These are phyloP conservation scores for Sapajus apella DNA, from an alignment of 2,113 vertebrate genomes.

Conservation along the genomic window DNA sequence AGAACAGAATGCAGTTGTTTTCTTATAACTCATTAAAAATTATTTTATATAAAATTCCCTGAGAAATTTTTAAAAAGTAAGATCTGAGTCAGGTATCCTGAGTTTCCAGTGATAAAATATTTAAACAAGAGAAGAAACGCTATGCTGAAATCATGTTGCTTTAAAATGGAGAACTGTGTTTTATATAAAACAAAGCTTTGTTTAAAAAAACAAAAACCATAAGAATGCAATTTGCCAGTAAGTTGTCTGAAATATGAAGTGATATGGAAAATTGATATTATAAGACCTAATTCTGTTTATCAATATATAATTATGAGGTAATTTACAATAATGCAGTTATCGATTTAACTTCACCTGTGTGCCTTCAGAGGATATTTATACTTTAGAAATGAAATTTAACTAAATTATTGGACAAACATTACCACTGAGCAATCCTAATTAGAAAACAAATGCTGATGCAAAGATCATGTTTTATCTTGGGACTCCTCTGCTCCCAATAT, in stretches of 20 bases:
- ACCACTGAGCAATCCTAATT: constrained; percentile 20
- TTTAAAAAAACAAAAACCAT: not conserved
- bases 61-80: not conserved
- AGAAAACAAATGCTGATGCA: constrained; percentile 56
- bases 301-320: constrained; percentile 73
- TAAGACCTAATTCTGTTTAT: constrained; percentile 55
- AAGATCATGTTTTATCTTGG: constrained; percentile 49
- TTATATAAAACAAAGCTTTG: not conserved
- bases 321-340: constrained; percentile 71
- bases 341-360: constrained; percentile 62
- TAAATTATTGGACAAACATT: constrained; percentile 31
- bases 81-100: not conserved
- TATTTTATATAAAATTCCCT: not conserved
- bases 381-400: constrained; percentile 60
- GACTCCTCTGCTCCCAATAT: not conserved
- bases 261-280: constrained; percentile 36
- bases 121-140: not conserved
- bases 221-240: constrained; percentile 48
- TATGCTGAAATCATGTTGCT: not conserved
- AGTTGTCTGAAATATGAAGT: not conserved
- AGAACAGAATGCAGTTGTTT: not conserved
- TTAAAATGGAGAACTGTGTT: not conserved
- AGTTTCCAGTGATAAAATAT: not conserved
- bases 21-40: not conserved
- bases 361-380: constrained; percentile 61